Evolutionary conservation across 2,888 invertebrate genomes (phyloP), one percentile per base, ranked within the genome.

Genomic region (Beris chalybata): DNA sequence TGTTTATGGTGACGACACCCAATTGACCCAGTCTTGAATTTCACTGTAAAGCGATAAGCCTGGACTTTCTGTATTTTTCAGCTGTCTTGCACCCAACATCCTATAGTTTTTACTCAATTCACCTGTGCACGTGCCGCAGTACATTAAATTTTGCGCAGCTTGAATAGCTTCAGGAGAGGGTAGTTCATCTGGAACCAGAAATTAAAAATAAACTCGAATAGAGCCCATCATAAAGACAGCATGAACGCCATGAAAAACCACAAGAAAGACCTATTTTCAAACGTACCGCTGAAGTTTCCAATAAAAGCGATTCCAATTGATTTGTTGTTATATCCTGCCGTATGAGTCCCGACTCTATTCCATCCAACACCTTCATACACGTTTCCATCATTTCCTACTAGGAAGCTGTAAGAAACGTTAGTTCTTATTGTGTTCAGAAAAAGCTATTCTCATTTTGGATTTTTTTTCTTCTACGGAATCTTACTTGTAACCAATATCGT

Each of bases 301-400:
- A 86, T 82, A 57, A 86, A 82, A 13, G 82, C 79, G 67, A 86
- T 82, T 5, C 83, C 85, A 13, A 86, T 77, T n/a, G 85, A 84
- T 70, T 77, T 82, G 52, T 73, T 76, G 71, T 86, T 86, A 72
- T 82, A 86, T 2, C 78, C 79, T 4, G 75, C 78, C 0, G 83
- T 83, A 70, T 86, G 86, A 0, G 84, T 82, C 0, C 85, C 86
- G 48, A 80, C 79, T 58, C 77, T 79, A 4, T 81, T 76, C 86
- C 86, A 87, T 0, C 86, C 86, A 2, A 80, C 72, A 0, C 86
- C 86, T 75, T 86, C 85, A 71, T 85, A 86, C n/a, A 86, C 76
- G 54, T 83, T 83, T 1, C 85, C 85, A 71, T 86, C 85, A 11
- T 84, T 84, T 3, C 86, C 85, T 50, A 86, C 78, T 71, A 86